Evolutionary conservation across 2,888 invertebrate genomes (phyloP).

Genomic region (Orgyia antiqua): DNA sequence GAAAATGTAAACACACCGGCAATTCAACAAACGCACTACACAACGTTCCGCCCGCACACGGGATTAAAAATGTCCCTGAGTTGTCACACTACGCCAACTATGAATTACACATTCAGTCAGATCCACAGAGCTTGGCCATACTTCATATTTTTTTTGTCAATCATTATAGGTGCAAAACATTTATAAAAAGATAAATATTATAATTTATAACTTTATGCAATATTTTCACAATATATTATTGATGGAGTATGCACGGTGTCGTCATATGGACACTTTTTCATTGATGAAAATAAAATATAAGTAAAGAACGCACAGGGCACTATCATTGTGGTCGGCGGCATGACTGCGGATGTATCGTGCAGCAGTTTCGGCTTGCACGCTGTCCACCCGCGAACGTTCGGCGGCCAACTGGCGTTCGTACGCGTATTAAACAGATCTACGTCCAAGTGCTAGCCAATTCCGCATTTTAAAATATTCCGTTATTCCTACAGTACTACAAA

Average conservation of each 20-base stretch:
- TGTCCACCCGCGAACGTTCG: conserved; percentile 66
- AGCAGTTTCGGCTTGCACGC: conserved; percentile 51
- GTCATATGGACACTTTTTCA: conserved; percentile 19
- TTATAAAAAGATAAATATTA: neutral
- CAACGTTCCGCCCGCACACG: conserved; percentile 36
- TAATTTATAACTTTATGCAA: neutral
- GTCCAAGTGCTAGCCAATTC: conserved; percentile 65
- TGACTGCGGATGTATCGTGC: conserved; percentile 54
- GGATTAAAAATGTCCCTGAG: conserved; percentile 42
- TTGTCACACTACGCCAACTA: conserved; percentile 36
- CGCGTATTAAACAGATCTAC: conserved; percentile 38
- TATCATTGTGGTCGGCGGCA: conserved; percentile 75
- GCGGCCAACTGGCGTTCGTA: conserved; percentile 68
- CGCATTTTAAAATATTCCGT: conserved; percentile 72
- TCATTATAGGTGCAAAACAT: conserved; percentile 12
- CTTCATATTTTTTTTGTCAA: conserved; percentile 33
- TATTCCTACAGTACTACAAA: conserved; percentile 56
- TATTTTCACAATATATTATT: neutral
- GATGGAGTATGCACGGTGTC: conserved; percentile 11
- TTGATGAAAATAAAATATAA: conserved; percentile 19
- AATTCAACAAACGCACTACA: conserved; percentile 55
- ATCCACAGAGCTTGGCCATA: conserved; percentile 28
- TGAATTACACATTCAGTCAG: conserved; percentile 39
- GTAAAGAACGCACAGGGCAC: conserved; percentile 68
- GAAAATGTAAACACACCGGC: conserved; percentile 65